Conservation (phyloP, 2,797 vertebrate species). For the Melanotaenia nigrans region DNA sequence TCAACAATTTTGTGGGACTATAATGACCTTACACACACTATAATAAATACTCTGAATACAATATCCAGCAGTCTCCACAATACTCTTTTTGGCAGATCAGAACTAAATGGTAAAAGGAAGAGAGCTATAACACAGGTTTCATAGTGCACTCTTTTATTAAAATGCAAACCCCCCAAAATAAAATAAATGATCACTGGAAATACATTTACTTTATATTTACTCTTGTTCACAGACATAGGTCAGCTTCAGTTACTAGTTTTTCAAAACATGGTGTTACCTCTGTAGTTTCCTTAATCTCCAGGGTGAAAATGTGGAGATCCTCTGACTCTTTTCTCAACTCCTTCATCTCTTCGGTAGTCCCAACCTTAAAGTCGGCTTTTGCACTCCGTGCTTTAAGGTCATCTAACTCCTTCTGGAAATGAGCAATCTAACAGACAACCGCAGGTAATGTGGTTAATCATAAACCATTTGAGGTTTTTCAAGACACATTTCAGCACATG, state of each 20-base stretch:
- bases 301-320: slow-evolving; percentile 88
- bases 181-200: background rate
- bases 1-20: background rate
- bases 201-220: no score
- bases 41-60: background rate
- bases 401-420: slow-evolving; percentile 95
- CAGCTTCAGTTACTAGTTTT: background rate
- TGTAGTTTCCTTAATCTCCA: slow-evolving; percentile 95
- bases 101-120: background rate
- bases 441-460: slow-evolving; percentile 7
- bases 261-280: slow-evolving; percentile 82
- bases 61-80: background rate
- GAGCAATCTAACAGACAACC: slow-evolving; percentile 85
- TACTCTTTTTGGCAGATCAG: background rate
- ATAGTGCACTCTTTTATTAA: no score
- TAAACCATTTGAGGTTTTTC: background rate
- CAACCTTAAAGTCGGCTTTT: slow-evolving; percentile 89
- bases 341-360: slow-evolving; percentile 89
- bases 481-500: background rate
- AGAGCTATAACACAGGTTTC: background rate
- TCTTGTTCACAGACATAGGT: background rate
- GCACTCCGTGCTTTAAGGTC: slow-evolving; percentile 89
- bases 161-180: background rate
- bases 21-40: no score
- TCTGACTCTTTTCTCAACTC: slow-evolving; percentile 86